Evolutionary conservation across 2,113 vertebrate species (phyloP).

Genomic region (Nymphicus hollandicus): DNA sequence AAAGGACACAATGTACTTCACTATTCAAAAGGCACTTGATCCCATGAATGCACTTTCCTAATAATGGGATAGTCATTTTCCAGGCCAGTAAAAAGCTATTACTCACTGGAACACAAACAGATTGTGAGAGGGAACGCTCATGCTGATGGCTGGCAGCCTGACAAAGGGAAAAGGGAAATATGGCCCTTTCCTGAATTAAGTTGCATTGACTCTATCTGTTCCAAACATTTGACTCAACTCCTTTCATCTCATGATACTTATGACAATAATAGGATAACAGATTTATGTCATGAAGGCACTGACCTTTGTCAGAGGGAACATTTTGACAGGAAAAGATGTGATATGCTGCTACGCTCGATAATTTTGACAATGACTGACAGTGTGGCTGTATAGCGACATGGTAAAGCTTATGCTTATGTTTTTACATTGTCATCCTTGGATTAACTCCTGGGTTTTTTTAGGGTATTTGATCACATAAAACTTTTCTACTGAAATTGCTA

Average conservation of each 20-base stretch:
- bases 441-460: constrained; percentile 51
- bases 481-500: constrained; percentile 34
- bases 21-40: constrained; percentile 45
- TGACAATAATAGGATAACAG: constrained; percentile 66
- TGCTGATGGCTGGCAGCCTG: not conserved
- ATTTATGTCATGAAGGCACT: constrained; percentile 65
- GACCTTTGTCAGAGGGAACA: constrained; percentile 70
- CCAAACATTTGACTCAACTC: constrained; percentile 30
- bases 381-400: not conserved
- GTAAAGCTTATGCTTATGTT: constrained; percentile 4
- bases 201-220: constrained; percentile 21
- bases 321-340: constrained; percentile 56
- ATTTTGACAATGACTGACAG: constrained; percentile 71
- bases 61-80: constrained; percentile 48
- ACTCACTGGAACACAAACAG: constrained; percentile 43
- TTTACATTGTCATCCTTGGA: constrained; percentile 54
- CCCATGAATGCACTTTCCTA: constrained; percentile 1
- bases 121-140: not conserved
- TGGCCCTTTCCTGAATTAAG: not conserved
- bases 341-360: not conserved
- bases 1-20: constrained; percentile 19
- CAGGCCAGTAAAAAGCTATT: constrained; percentile 53
- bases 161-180: constrained; percentile 21
- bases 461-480: not conserved
- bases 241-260: constrained; percentile 55